Conservation (phyloP, 2,797 vertebrate species). For the Bothrops alternatus region DNA sequence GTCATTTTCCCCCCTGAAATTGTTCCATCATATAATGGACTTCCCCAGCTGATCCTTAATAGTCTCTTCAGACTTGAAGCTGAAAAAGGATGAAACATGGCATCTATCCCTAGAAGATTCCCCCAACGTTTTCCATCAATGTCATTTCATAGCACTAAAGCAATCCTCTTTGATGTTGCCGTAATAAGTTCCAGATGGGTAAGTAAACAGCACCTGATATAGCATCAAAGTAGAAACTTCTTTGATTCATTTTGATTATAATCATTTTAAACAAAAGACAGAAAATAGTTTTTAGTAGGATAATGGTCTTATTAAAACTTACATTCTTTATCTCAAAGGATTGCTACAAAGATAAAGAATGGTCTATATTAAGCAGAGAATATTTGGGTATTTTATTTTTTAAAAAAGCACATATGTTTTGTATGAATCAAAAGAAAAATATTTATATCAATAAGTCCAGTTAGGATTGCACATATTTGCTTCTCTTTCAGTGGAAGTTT, state of each 20-base stretch:
- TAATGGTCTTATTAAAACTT: not conserved
- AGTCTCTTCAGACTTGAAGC: conserved; percentile 38
- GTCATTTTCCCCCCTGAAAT: conserved; percentile 8
- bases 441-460: not conserved
- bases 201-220: conserved; percentile 40
- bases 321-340: not conserved
- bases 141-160: conserved; percentile 34
- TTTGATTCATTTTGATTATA: conserved; percentile 28
- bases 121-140: conserved; percentile 18
- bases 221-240: conserved; percentile 59
- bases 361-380: not conserved
- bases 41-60: conserved; percentile 28
- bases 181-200: conserved; percentile 52
- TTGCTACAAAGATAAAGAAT: conserved; percentile 5
- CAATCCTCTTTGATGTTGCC: conserved; percentile 59
- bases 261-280: conserved; percentile 18
- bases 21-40: conserved; percentile 12
- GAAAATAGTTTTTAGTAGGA: conserved; percentile 8
- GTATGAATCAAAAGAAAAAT: not conserved
- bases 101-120: conserved; percentile 24
- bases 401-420: not conserved
- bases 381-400: conserved; percentile 5
- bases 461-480: not conserved
- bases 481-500: not conserved
- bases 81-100: conserved; percentile 32